Conservation (phyloP, 2,888 invertebrate genomes). For the Endotricha flammealis region DNA sequence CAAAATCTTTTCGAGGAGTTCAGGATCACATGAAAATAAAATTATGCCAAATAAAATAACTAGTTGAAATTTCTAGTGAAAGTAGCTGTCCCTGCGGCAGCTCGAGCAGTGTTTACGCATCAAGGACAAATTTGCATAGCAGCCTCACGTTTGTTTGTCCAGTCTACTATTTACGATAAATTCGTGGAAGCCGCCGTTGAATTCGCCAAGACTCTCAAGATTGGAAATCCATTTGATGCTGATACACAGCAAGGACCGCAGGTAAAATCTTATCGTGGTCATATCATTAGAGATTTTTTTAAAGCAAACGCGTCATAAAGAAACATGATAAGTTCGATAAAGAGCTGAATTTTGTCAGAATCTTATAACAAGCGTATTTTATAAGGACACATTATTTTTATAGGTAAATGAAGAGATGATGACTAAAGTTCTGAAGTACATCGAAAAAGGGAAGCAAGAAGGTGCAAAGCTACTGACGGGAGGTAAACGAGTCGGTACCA, state of each 20-base stretch:
- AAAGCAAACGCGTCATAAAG: too few relatives aligned
- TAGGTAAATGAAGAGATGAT: conserved; percentile 85
- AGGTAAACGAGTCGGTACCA: conserved; percentile 79
- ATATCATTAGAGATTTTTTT: too few relatives aligned
- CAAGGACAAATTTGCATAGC: conserved; percentile 53
- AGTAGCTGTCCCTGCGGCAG: conserved; percentile 38
- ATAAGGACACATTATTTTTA: conserved; percentile 12
- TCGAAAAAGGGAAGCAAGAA: conserved; percentile 86
- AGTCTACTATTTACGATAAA: conserved; percentile 83
- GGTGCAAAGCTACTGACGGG: conserved; percentile 89
- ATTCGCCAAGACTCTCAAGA: conserved; percentile 81
- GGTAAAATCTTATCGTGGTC: conserved; percentile 45
- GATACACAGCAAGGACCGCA: conserved; percentile 52
- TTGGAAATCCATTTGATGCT: conserved; percentile 73
- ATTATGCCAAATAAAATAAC: too few relatives aligned
- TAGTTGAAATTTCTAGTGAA: conserved; percentile 44
- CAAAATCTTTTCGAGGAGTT: too few relatives aligned
- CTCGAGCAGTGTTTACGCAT: conserved; percentile 37
- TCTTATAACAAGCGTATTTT: too few relatives aligned
- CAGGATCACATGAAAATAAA: too few relatives aligned
- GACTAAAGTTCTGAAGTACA: conserved; percentile 84
- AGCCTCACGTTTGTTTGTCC: conserved; percentile 50
- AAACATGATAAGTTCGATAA: too few relatives aligned
- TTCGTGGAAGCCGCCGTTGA: conserved; percentile 85
- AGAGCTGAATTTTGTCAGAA: too few relatives aligned